Evolutionary conservation across 2,797 vertebrate genomes (phyloP).

Genomic region (Chaetophractus vellerosus): DNA sequence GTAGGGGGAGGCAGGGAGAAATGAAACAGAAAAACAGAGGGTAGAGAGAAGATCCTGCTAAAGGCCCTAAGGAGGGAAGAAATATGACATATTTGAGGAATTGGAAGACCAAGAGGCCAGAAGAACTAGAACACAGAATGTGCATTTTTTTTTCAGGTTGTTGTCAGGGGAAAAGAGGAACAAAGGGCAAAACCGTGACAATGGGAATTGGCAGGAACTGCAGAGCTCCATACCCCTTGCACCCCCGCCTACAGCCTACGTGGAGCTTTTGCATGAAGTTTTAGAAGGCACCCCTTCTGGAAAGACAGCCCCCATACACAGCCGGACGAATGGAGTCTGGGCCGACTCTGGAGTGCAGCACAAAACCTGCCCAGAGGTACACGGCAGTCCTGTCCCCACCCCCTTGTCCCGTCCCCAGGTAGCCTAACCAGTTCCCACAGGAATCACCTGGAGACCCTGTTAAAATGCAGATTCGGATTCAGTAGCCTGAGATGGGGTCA

Average conservation of each 20-base stretch:
- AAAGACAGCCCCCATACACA: background rate
- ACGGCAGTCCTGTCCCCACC: background rate
- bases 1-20: background rate
- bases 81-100: background rate
- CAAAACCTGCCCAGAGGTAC: background rate
- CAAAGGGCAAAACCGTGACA: background rate
- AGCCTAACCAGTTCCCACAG: background rate
- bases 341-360: background rate
- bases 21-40: slow-evolving; percentile 11
- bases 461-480: slow-evolving; percentile 30
- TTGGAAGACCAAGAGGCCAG: slow-evolving; percentile 41
- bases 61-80: background rate
- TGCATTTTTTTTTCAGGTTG: background rate
- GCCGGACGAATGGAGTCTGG: background rate
- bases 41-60: background rate
- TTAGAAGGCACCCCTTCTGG: background rate
- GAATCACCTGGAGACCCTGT: background rate
- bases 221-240: too few species aligned
- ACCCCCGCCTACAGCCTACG: fast-evolving
- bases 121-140: slow-evolving; percentile 16
- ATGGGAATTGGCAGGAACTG: background rate
- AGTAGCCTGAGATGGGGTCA: background rate
- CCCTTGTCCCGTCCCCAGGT: background rate
- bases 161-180: slow-evolving; percentile 24
- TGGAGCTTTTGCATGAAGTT: background rate